Percentiles rank a stretch among this genome's conserved stretches.
These are phyloP conservation scores for Cantharis flavilabris DNA, from an alignment of 2,888 invertebrate species.

Conservation along the genomic window DNA sequence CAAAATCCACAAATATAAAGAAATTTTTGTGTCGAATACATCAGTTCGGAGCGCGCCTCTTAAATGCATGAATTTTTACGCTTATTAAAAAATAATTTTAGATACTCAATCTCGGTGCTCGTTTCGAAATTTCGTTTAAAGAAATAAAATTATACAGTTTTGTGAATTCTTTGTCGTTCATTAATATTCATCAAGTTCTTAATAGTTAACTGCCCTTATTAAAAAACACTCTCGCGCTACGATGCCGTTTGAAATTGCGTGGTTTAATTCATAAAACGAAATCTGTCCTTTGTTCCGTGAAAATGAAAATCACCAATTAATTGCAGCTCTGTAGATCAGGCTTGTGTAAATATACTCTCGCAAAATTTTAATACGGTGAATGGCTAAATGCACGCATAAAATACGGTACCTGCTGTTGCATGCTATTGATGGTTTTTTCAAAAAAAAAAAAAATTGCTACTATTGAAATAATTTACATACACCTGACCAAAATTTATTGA, in stretches of 20 bases:
- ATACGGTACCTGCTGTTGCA: slow-evolving; percentile 33
- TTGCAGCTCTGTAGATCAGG: slow-evolving; percentile 44
- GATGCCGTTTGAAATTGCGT: slow-evolving; percentile 33
- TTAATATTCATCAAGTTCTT: slow-evolving; percentile 28
- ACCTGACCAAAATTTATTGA: slow-evolving; percentile 3
- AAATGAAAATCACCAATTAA: slow-evolving; percentile 48
- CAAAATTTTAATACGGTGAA: slow-evolving; percentile 43
- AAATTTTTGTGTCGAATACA: slow-evolving; percentile 3
- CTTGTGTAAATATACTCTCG: slow-evolving; percentile 40
- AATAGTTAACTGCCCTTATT: slow-evolving; percentile 31
- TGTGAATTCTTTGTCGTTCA: slow-evolving; percentile 25
- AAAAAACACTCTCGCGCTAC: slow-evolving; percentile 35
- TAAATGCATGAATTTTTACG: slow-evolving; percentile 28
- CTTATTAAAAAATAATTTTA: slow-evolving; percentile 33
- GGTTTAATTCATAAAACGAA: slow-evolving; percentile 47
- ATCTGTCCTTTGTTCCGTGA: slow-evolving; percentile 48
- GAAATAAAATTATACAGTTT: slow-evolving; percentile 28
- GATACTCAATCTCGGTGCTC: slow-evolving; percentile 23
- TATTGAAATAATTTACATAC: background rate
- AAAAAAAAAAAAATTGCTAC: background rate
- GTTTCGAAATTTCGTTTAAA: slow-evolving; percentile 24
- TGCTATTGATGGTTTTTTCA: background rate
- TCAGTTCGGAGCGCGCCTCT: slow-evolving; percentile 11
- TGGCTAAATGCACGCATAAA: slow-evolving; percentile 43
- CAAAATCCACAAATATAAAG: background rate